Evolutionary conservation across 2,888 invertebrate genomes (phyloP).

Genomic region (Drosophila yooni): DNA sequence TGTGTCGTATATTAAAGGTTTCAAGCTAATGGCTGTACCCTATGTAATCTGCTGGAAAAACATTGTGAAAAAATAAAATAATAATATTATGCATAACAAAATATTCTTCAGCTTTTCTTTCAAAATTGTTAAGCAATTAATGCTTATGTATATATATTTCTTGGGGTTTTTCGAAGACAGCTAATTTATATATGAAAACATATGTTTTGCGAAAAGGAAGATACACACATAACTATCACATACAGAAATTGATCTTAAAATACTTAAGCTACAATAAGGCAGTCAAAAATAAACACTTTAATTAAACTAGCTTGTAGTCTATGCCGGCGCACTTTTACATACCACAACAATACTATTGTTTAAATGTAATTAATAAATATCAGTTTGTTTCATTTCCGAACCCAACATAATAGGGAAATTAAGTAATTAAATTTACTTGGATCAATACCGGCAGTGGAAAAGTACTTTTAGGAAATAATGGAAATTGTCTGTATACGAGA

Average conservation of each 20-base stretch:
- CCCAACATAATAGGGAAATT: constrained; percentile 38
- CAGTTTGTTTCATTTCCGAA: constrained; percentile 13
- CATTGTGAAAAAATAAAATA: neutral
- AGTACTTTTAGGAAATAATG: constrained; percentile 26
- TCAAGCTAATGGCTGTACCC: neutral
- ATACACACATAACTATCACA: constrained; percentile 19
- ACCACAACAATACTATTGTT: constrained; percentile 7
- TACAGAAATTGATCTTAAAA: constrained; percentile 18
- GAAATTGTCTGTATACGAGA: constrained; percentile 76
- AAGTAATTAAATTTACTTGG: constrained; percentile 17
- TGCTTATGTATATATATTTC: neutral
- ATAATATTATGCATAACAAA: neutral
- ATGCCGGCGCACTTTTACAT: neutral
- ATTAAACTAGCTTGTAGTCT: constrained; percentile 6
- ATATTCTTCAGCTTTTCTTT: neutral
- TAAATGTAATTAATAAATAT: constrained; percentile 21
- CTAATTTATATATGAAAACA: neutral
- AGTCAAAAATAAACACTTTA: constrained; percentile 36
- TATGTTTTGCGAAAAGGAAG: neutral
- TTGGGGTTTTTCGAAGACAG: neutral
- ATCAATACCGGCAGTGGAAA: constrained; percentile 4
- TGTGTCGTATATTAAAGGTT: neutral
- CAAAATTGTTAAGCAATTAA: neutral
- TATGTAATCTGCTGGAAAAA: neutral
- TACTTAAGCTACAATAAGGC: constrained; percentile 15